Base-by-base conservation (phyloP, 1,140 invertebrate species). In the Neotoxoptera formosana region DNA sequence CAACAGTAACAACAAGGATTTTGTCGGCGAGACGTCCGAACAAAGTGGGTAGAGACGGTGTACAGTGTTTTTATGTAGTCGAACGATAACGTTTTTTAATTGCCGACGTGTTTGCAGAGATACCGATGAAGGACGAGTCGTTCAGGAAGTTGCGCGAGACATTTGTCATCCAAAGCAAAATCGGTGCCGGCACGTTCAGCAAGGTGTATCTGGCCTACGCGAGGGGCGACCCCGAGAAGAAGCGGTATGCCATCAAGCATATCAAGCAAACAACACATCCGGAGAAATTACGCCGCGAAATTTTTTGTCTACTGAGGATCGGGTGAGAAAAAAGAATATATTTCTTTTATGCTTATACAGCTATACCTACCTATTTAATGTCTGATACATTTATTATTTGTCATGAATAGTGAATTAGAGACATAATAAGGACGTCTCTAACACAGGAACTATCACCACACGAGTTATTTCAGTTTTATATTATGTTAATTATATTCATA, bases 181-280 rank as follows among this genome's bases (percentile, higher is more conserved):
- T 97, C 94, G 97, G 97, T 0, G 97, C 97, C 95, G 98, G 98
- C 9, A 97, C 97, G 1, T 98, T 98, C 94, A 98, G 97, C 94
- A 97, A 96, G 25, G 98, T 98, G 2, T 98, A 97, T 94, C 95
- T 98, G 93, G 97, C 97, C 8, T 96, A 96, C 21, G 94, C 97
- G 47, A 97, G 97, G 94, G 93, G 96, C 89, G 95, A 96, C 1
- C 95, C 95, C 51, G 95, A 96, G 91, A 94, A 95, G 91, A 94
- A 95, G 91, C 96, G 96, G 95, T 98, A 97, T 96, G 98, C 98
- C 2, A 96, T 98, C 45, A 98, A 98, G 95, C 97, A 98, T 95
- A 96, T 98, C 51, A 97, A 98, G 94, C 98, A 98, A 21, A 98
- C 97, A 76, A 97, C 97, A 94, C 97, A 98, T 95, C 97, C 97